A percentile compares a stretch with the other conserved stretches of the same genome.
Evolutionary conservation across 2,888 invertebrate genomes (phyloP).

Genomic region (Dysmachus trigonus): DNA sequence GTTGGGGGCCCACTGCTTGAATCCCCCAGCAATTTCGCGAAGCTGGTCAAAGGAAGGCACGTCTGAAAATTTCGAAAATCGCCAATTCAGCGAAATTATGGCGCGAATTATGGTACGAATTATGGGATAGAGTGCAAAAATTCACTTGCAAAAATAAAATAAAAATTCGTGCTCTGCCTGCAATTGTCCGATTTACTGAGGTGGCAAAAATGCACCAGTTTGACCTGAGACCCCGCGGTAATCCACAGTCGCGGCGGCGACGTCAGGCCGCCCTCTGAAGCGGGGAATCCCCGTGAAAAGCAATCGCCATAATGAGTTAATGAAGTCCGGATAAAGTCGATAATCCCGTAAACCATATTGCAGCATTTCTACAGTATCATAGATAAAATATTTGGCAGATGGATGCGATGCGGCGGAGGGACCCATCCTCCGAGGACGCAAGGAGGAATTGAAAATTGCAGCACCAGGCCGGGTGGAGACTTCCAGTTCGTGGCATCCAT

Average conservation of each 20-base stretch:
- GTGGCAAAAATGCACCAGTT: not conserved
- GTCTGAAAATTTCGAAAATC: not conserved
- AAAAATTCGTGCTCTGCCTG: not conserved
- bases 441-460: not conserved
- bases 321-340: conserved; percentile 9
- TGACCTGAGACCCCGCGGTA: not conserved
- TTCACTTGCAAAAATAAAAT: not conserved
- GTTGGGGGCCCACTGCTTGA: not conserved
- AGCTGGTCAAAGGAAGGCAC: not conserved
- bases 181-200: not conserved
- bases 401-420: not conserved
- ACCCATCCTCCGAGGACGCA: not conserved
- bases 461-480: not conserved
- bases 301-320: conserved; percentile 16
- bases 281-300: not conserved
- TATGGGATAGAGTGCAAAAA: not conserved
- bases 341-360: conserved; percentile 26
- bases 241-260: too few species aligned
- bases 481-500: not conserved
- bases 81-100: not conserved
- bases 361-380: conserved; percentile 18
- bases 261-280: too few species aligned
- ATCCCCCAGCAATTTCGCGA: not conserved
- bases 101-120: too few species aligned
- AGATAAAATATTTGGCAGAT: conserved; percentile 38